Conservation (phyloP, 2,113 vertebrate species). For the Rhea pennata region DNA sequence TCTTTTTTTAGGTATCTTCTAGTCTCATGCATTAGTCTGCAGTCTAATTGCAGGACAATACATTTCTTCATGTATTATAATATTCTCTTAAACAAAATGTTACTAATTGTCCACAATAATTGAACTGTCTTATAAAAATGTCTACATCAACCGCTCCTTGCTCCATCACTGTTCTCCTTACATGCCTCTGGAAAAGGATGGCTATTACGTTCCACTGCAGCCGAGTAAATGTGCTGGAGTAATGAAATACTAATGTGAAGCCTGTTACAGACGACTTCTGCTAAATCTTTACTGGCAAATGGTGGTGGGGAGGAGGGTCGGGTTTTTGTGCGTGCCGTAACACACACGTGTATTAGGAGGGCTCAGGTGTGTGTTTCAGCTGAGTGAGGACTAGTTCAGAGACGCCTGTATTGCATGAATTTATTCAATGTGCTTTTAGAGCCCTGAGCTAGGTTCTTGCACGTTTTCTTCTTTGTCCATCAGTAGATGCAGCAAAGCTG, state of each 20-base stretch:
- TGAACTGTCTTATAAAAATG: constrained; percentile 22
- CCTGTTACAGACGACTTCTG: constrained; percentile 8
- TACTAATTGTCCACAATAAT: constrained; percentile 47
- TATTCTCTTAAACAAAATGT: constrained; percentile 33
- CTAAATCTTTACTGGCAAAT: constrained; percentile 10
- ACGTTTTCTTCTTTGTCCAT: not conserved
- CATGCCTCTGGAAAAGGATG: constrained; percentile 1
- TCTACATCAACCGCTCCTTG: not conserved
- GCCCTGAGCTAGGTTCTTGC: not conserved
- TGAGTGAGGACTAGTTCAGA: not conserved
- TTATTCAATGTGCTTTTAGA: not conserved
- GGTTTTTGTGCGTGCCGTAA: fast-evolving
- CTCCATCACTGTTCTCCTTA: not conserved
- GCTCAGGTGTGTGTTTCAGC: not conserved
- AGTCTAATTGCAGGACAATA: not conserved
- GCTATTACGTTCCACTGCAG: constrained; percentile 11
- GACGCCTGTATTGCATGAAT: fast-evolving
- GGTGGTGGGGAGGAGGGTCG: not conserved
- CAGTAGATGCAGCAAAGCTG: not conserved
- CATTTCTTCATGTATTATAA: not conserved
- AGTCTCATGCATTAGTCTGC: not conserved
- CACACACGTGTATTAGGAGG: fast-evolving
- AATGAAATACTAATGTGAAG: constrained; percentile 33
- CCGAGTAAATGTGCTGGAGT: not conserved
- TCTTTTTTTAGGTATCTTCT: not conserved